A percentile compares a stretch with the other conserved stretches of the same genome.
Evolutionary conservation across 2,113 vertebrate species (phyloP).

Genomic region (Forbesichthys agassizii): DNA sequence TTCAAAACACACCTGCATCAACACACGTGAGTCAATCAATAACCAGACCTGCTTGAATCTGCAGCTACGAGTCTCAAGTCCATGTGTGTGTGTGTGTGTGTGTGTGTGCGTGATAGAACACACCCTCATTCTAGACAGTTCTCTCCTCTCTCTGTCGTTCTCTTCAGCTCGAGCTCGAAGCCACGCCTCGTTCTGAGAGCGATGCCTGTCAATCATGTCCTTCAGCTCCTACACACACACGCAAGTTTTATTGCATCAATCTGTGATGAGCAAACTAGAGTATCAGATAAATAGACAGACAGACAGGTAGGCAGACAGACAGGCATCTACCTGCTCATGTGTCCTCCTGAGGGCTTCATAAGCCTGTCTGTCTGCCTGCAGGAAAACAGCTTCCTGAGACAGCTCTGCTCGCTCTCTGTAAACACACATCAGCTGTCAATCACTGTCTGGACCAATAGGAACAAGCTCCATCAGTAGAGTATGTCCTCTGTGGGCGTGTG

Average conservation of each 20-base stretch:
- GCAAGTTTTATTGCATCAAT: not conserved
- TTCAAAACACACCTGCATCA: too few species aligned
- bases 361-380: conserved; percentile 69
- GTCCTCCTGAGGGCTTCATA: conserved; percentile 61
- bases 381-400: conserved; percentile 45
- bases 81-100: not conserved
- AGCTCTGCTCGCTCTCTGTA: conserved; percentile 67
- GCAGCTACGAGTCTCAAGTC: too few species aligned
- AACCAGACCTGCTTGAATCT: too few species aligned
- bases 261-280: not conserved
- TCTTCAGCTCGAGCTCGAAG: conserved; percentile 72
- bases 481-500: too few species aligned
- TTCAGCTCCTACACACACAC: conserved; percentile 64
- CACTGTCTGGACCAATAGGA: too few species aligned
- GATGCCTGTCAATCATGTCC: conserved; percentile 75
- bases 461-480: too few species aligned
- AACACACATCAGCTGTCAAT: too few species aligned
- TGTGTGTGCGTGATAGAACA: conserved; percentile 30
- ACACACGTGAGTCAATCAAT: too few species aligned
- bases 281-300: not conserved
- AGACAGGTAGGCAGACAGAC: not conserved
- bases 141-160: conserved; percentile 74
- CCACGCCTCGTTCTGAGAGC: conserved; percentile 74
- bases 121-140: conserved; percentile 72
- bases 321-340: conserved; percentile 66